Base-by-base conservation (phyloP, 1,140 invertebrate species). In the Drosophila aff. region DNA sequence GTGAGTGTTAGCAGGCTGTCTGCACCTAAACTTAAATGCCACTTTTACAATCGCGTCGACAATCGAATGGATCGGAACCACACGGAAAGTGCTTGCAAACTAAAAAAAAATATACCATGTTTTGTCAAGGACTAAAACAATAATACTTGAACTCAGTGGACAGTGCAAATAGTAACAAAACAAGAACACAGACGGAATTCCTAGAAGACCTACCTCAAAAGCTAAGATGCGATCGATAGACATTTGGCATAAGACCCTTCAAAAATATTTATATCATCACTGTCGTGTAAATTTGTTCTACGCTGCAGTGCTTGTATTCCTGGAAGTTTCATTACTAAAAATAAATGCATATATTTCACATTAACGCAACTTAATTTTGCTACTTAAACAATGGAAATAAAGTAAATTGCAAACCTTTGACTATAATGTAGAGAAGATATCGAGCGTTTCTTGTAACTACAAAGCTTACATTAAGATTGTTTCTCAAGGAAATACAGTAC, bases 1-100 rank as follows among this genome's bases (percentile, higher is more conserved):
- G 47, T 36, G n/a, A 33, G 33, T 64, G 26, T 15, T 49, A 33
- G 23, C 41, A 63, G 10, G 36, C 26, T 2, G 26, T 40, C n/a
- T 36, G 21, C 5, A 28, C 3, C 11, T 50, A 43, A 67, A 33
- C 46, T 21, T 36, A 28, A 9, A n/a, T 36, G 16, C 9, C 28
- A 68, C 38, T 26, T 67, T 67, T 52, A 53, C 46, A 69, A 69
- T n/a, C 44, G 66, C 36, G 62, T 26, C 11, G 28, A 10, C 64
- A 43, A 40, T 68, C 28, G 38, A 68, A 36, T 21, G 23, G 21
- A 43, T 68, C 46, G 63, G 31, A 21, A 43, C 63, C 16, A 36
- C 9, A 23, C 18, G 33, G 6, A 50, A 66, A 68, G 62, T 68
- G 62, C 6, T 67, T 10, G 2, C 15, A 21, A 52, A 43, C 41